Evolutionary conservation across 2,113 vertebrate genomes (phyloP).

Genomic region (Melanocharis versteri): DNA sequence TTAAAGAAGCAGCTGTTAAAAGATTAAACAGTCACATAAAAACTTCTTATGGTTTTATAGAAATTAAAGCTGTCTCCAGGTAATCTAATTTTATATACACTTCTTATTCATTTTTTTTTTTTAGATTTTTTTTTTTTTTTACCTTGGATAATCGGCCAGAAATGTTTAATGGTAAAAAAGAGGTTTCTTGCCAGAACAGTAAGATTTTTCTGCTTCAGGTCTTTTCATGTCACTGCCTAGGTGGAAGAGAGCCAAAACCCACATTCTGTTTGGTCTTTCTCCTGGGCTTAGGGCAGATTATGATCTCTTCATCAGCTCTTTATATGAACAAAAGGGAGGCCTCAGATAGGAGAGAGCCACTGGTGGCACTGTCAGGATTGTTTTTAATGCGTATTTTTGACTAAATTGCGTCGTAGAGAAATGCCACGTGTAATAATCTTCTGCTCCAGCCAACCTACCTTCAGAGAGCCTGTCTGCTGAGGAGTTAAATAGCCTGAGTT

Average conservation of each 20-base stretch:
- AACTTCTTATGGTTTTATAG: background rate
- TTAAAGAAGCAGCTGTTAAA: slow-evolving; percentile 56
- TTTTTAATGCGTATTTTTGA: fast-evolving
- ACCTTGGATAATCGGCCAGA: background rate
- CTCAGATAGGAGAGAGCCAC: background rate
- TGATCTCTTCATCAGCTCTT: slow-evolving; percentile 52
- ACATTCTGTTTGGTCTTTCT: slow-evolving; percentile 39
- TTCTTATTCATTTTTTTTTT: background rate
- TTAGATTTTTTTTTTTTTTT: background rate
- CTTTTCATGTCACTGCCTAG: background rate
- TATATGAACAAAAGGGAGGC: slow-evolving; percentile 30
- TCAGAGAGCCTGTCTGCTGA: background rate
- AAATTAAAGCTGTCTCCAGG: slow-evolving; percentile 52
- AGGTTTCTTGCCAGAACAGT: background rate
- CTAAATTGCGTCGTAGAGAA: background rate
- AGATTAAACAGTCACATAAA: slow-evolving; percentile 49
- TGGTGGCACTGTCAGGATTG: background rate
- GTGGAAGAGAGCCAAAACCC: slow-evolving; percentile 14
- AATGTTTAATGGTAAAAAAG: background rate
- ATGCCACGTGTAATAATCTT: background rate
- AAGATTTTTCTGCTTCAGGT: background rate
- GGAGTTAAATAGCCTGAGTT: background rate
- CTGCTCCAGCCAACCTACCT: background rate
- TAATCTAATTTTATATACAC: slow-evolving; percentile 43
- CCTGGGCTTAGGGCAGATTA: slow-evolving; percentile 35